phyloP scores from a whole-genome alignment of 92 coral and sea anemone genomes.

The Porites divaricata region DNA sequence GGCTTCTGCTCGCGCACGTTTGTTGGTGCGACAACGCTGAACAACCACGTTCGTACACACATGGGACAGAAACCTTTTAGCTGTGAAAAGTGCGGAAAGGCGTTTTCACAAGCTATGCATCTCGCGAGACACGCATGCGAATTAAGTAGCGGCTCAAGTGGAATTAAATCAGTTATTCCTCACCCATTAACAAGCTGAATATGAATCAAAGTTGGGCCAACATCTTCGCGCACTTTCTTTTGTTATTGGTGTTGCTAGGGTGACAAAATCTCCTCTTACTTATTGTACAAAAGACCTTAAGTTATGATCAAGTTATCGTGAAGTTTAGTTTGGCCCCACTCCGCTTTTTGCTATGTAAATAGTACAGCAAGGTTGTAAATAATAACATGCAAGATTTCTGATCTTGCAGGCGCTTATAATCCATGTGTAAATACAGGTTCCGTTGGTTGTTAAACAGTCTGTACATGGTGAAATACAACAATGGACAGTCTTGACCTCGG shows the following conservation, averaged over 20 bases:
- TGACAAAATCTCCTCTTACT: neutral
- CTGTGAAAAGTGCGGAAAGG: conserved; percentile 89
- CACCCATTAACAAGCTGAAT: neutral
- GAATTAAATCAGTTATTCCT: neutral
- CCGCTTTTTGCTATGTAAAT: neutral
- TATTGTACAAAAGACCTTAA: neutral
- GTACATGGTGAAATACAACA: too few species aligned
- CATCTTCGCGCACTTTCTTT: too few species aligned
- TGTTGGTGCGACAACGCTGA: conserved; percentile 99
- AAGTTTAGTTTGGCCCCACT: neutral
- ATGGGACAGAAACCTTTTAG: conserved; percentile 95
- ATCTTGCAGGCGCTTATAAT: too few species aligned
- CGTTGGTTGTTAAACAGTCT: too few species aligned
- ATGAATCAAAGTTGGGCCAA: neutral
- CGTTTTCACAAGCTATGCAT: conserved; percentile 97
- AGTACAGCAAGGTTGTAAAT: neutral
- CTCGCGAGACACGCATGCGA: conserved; percentile 77
- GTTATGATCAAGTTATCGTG: neutral
- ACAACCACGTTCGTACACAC: conserved; percentile 98
- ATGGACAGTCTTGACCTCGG: too few species aligned
- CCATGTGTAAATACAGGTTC: too few species aligned
- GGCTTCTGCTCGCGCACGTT: conserved; percentile 98
- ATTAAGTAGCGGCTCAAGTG: neutral
- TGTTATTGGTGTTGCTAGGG: neutral
- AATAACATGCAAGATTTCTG: too few species aligned